A percentile compares a stretch with the other conserved stretches of the same genome.
These are phyloP conservation scores for Ridgeia piscesae DNA, from an alignment of 1,140 invertebrate species.

Conservation along the genomic window DNA sequence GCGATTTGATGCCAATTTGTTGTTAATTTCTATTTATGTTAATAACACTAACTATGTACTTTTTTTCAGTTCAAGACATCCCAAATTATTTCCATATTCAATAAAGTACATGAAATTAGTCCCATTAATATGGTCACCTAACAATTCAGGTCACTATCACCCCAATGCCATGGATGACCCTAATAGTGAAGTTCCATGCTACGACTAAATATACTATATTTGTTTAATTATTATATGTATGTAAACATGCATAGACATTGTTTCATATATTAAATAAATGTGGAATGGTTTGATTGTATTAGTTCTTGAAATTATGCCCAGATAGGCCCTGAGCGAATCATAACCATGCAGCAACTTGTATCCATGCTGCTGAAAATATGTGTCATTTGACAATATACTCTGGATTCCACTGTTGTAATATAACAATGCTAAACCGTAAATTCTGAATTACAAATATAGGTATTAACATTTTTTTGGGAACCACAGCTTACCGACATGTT, in stretches of 20 bases:
- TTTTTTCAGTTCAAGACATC: no score
- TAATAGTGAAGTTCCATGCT: no score
- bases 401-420: no score
- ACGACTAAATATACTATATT: no score
- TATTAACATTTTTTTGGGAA: background rate
- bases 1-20: background rate
- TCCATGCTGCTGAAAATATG: background rate
- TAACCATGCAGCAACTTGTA: background rate
- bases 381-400: background rate
- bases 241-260: background rate
- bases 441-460: background rate
- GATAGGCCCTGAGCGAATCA: background rate
- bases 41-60: no score
- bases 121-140: no score
- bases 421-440: background rate
- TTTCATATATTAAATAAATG: background rate
- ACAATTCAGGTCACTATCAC: no score
- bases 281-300: background rate
- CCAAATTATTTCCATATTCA: no score
- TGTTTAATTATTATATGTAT: background rate
- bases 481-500: conserved; percentile 55
- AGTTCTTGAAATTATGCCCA: background rate
- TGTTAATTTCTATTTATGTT: no score
- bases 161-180: no score
- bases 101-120: no score